Evolutionary conservation across 1,140 invertebrate genomes (phyloP), one percentile per base, ranked within the genome.

Genomic region (Pseudomyrmex pallidus): DNA sequence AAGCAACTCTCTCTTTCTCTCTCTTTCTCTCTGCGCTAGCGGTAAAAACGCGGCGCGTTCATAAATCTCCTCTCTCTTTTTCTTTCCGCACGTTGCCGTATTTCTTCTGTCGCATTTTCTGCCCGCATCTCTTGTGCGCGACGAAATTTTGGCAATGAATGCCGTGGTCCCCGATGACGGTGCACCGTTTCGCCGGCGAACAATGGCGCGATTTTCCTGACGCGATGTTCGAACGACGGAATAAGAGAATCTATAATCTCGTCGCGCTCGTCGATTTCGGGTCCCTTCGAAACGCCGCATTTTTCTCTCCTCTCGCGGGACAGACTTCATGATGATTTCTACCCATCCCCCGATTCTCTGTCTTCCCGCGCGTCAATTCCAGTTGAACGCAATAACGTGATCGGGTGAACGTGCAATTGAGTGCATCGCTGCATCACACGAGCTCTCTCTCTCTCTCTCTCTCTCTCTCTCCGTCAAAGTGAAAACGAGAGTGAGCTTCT

Each of bases 81-180:
- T 50, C 59, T 17, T 10, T 9, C 20, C 20, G 8, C n/a, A 20
- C 57, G 20, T 59, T 10, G 57, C n/a, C 57, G n/a, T 52, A 52
- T 52, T 13, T 52, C 50, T 13, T 12, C 10, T 13, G 50, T 13
- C 59, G 22, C 35, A 64, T 57, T 68, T 57, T 48, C 63, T 66
- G 62, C 22, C 62, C 66, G 54, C 64, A 25, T 78, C 52, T 48
- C 35, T 35, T 12, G 52, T 54, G 17, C 5, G n/a, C 35, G 63
- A 70, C 64, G 48, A 80, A 70, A 80, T 80, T 80, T 80, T 80
- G 76, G 66, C 76, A 72, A 80, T 59, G 76, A 72, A 80, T 48
- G 22, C 35, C 76, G 74, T 46, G 52, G 68, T 54, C 46, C 73
- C n/a, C 22, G 74, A 54, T 66, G 22, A 20, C 70, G n/a, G 5